Evolutionary conservation across 2,113 vertebrate species (phyloP), one percentile per base, ranked within the genome.

Genomic region (Anoplopoma fimbria): DNA sequence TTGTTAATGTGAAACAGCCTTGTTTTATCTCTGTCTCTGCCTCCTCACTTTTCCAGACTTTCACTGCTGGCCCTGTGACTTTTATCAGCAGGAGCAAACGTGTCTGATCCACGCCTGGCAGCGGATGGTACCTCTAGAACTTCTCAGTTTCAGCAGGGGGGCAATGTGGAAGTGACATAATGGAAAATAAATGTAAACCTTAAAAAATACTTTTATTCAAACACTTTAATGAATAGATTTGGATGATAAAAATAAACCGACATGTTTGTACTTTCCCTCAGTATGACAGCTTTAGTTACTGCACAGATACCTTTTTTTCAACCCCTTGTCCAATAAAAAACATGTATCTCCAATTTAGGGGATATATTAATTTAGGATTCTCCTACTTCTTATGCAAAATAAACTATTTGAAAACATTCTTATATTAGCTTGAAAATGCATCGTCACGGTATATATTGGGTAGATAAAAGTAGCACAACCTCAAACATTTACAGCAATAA

Each of bases 51-150:
- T 80, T 87, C 29, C 93, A 97, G 96, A 96, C 92, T 0, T 71
- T 96, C 31, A 96, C 94, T 23, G 75, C 80, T 1, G 95, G 94
- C 10, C 91, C 94, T 76, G 93, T 93, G 25, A 95, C 92, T 0
- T 93, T 96, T 34, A 87, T 93, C 90, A 94, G 96, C 89, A 96
- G 76, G 93, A 96, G 96, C 89, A 96, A 89, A 87, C 95, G 85
- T 40, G 31, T 93, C 63, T 96, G 65, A 93, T 34, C 23, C 4
- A 15, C 62, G 23, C 5, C 9, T 1, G 25, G 0, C 45, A 34
- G 9, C 57, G 23, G 31, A 34, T 13, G 10, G 10, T 49, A 31
- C 5, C 5, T 13, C 47, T 21, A 25, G 0, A 36, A 31, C 29
- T 10, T 3, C 60, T 69, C 34, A 61, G 4, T 38, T 47, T 45